Percentiles rank a stretch among this genome's conserved stretches.
These are phyloP conservation scores for Dendroctonus ponderosae DNA, from an alignment of 1,140 invertebrate genomes.

Conservation along the genomic window DNA sequence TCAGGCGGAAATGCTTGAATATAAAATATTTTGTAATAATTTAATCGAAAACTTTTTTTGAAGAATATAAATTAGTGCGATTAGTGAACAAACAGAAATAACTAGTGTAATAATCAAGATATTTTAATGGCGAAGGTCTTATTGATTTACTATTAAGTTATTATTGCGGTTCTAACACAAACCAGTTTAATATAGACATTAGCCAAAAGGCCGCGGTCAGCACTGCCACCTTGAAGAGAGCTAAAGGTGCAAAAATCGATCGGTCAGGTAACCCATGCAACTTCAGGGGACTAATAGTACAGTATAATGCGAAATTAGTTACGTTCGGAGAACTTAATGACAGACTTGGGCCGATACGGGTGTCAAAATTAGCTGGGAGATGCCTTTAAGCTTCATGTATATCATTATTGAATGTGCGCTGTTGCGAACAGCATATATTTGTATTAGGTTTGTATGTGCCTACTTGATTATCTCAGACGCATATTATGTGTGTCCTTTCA, in stretches of 20 bases:
- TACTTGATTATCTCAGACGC: background rate
- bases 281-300: constrained; percentile 34
- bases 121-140: no score
- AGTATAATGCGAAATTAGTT: constrained; percentile 34
- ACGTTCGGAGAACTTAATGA: constrained; percentile 33
- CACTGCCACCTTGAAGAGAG: constrained; percentile 14
- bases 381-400: constrained; percentile 31
- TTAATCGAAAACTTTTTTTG: no score
- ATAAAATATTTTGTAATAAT: no score
- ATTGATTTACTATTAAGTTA: constrained; percentile 12
- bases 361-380: constrained; percentile 35
- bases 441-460: background rate
- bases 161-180: constrained; percentile 14
- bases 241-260: constrained; percentile 29
- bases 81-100: no score
- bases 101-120: no score
- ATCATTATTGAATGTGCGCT: constrained; percentile 17
- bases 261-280: constrained; percentile 26
- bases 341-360: constrained; percentile 33
- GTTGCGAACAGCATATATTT: background rate
- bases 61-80: no score
- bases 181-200: constrained; percentile 26
- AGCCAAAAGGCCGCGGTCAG: constrained; percentile 19
- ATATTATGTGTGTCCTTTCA: background rate
- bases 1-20: no score